Percentiles rank a stretch among this genome's conserved stretches.
Conservation (phyloP, 2,888 invertebrate genomes). For the Chaetogeoica ovagalla region DNA sequence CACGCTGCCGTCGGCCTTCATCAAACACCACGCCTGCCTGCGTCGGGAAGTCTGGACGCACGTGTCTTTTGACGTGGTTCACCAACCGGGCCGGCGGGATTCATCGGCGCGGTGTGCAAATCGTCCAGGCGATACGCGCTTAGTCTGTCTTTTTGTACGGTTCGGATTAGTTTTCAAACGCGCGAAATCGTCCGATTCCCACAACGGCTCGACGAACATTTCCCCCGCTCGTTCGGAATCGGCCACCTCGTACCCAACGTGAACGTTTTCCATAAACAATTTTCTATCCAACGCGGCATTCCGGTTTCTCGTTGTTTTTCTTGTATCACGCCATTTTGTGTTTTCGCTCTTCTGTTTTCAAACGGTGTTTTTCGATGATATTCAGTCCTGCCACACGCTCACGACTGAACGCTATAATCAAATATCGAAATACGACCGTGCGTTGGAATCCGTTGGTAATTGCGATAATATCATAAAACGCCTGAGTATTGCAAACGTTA, state of each 20-base stretch:
- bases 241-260: conserved; percentile 3
- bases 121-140: conserved; percentile 74
- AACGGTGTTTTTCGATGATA: too few species aligned
- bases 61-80: too few species aligned
- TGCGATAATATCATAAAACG: too few species aligned
- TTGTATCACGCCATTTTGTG: too few species aligned
- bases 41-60: conserved; percentile 81
- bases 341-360: too few species aligned
- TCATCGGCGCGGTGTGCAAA: conserved; percentile 83
- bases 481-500: too few species aligned
- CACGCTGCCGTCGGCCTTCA: conserved; percentile 94
- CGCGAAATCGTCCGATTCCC: conserved; percentile 58
- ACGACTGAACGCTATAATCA: too few species aligned
- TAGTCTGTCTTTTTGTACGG: conserved; percentile 73
- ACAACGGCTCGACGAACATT: conserved; percentile 21
- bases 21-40: conserved; percentile 83
- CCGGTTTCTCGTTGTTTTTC: too few species aligned
- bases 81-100: conserved; percentile 72
- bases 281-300: background rate
- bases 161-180: too few species aligned
- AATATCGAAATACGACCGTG: too few species aligned
- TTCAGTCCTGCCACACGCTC: too few species aligned
- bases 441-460: too few species aligned
- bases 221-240: background rate
- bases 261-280: conserved; percentile 15